These are phyloP conservation scores for Catharus fuscescens DNA, from an alignment of 2,113 vertebrate species.

Conservation along the genomic window DNA sequence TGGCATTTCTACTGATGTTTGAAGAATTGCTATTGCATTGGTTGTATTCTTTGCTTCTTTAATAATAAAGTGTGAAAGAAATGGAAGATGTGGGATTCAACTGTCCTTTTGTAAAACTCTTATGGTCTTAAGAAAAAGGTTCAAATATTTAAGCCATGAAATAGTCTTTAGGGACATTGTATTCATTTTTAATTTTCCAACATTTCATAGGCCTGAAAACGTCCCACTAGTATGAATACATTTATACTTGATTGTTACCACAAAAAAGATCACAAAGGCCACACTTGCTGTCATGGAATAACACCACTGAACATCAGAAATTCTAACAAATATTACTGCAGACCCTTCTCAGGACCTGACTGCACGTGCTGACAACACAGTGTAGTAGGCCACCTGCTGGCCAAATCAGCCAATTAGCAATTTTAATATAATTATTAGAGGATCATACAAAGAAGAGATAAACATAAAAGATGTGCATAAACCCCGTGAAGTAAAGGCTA, in stretches of 20 bases:
- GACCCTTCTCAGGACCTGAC: neutral
- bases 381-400: slow-evolving; percentile 78
- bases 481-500: neutral
- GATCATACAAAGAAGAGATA: neutral
- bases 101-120: slow-evolving; percentile 15
- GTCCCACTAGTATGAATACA: neutral
- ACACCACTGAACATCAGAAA: neutral
- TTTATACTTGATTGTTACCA: neutral
- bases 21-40: slow-evolving; percentile 27
- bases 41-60: slow-evolving; percentile 52
- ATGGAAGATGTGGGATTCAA: slow-evolving; percentile 23
- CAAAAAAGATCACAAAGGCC: neutral
- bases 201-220: slow-evolving; percentile 16
- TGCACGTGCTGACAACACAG: slow-evolving; percentile 52
- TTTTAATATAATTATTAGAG: neutral
- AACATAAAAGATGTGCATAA: neutral
- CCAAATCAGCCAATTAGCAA: slow-evolving; percentile 62
- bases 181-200: slow-evolving; percentile 25
- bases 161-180: neutral
- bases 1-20: slow-evolving; percentile 49
- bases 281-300: neutral
- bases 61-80: slow-evolving; percentile 46
- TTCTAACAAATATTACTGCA: neutral
- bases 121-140: slow-evolving; percentile 8
- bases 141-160: slow-evolving; percentile 1